These are phyloP conservation scores for Agrilus cyanescens DNA, from an alignment of 2,888 invertebrate genomes.

Conservation along the genomic window DNA sequence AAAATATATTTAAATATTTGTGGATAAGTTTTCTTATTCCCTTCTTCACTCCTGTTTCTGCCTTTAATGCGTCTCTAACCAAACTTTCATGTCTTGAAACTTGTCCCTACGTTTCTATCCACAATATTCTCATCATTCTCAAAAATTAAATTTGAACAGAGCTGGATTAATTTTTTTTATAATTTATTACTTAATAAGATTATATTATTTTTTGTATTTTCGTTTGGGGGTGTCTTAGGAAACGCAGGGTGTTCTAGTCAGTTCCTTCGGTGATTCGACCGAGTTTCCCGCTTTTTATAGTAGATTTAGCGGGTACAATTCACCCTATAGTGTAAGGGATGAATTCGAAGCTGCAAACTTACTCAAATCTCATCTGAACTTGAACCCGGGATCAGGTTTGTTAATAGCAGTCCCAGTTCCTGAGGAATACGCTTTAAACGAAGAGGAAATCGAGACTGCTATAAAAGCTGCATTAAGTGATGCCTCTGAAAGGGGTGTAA, in stretches of 20 bases:
- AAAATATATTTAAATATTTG: too few relatives aligned
- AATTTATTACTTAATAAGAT: too few relatives aligned
- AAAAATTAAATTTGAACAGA: too few relatives aligned
- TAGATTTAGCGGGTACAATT: slow-evolving; percentile 54
- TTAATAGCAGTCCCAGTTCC: slow-evolving; percentile 90
- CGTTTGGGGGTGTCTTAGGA: slow-evolving; percentile 46
- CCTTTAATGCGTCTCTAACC: too few relatives aligned
- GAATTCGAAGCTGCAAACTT: slow-evolving; percentile 62
- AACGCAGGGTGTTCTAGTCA: slow-evolving; percentile 88
- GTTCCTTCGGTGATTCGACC: slow-evolving; percentile 53
- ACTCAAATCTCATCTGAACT: slow-evolving; percentile 39
- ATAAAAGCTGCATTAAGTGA: slow-evolving; percentile 57
- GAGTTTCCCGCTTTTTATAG: slow-evolving; percentile 94
- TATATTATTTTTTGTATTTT: too few relatives aligned
- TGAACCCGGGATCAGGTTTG: slow-evolving; percentile 57
- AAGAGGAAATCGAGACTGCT: slow-evolving; percentile 49
- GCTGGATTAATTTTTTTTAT: too few relatives aligned
- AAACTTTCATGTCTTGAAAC: too few relatives aligned
- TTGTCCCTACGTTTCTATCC: too few relatives aligned
- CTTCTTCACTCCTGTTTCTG: too few relatives aligned
- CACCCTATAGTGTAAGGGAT: slow-evolving; percentile 56
- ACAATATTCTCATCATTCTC: too few relatives aligned
- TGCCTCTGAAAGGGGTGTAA: slow-evolving; percentile 47
- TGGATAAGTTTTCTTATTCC: too few relatives aligned
- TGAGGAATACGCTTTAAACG: slow-evolving; percentile 49